Evolutionary conservation across 2,113 vertebrate species (phyloP).

Genomic region (Sander vitreus): DNA sequence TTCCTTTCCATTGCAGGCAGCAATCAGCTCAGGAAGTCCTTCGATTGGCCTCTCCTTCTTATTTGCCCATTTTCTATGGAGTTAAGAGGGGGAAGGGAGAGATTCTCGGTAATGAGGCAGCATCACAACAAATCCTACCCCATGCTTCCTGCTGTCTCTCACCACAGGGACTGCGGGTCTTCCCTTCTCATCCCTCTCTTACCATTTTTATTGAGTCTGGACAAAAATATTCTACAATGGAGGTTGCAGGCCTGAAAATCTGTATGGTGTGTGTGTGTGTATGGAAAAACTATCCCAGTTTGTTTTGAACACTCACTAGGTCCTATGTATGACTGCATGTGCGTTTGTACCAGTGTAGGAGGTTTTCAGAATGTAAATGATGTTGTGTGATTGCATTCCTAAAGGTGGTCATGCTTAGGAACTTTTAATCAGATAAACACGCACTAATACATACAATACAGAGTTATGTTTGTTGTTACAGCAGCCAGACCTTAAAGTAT

Average conservation of each 20-base stretch:
- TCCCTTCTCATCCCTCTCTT: slow-evolving; percentile 32
- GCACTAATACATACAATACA: neutral
- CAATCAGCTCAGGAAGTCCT: slow-evolving; percentile 94
- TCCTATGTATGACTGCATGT: slow-evolving; percentile 1
- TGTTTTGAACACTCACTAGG: neutral
- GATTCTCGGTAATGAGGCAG: slow-evolving; percentile 27
- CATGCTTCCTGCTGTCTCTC: slow-evolving; percentile 36
- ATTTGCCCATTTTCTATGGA: slow-evolving; percentile 88
- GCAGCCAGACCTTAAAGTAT: neutral
- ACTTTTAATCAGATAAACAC: neutral
- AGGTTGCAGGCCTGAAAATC: slow-evolving; percentile 25
- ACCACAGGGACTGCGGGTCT: slow-evolving; percentile 31
- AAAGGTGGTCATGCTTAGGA: neutral
- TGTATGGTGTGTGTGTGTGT: neutral
- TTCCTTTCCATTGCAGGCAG: slow-evolving; percentile 90
- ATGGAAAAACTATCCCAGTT: slow-evolving; percentile 2
- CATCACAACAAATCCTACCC: slow-evolving; percentile 22
- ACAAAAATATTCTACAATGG: slow-evolving; percentile 57
- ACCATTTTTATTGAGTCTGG: slow-evolving; percentile 53
- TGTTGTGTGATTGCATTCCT: neutral
- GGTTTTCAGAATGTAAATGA: neutral
- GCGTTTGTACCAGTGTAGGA: neutral
- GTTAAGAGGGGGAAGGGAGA: slow-evolving; percentile 34
- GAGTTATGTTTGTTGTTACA: neutral
- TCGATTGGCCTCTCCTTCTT: slow-evolving; percentile 85